phyloP scores from a whole-genome alignment of 1,140 invertebrate species.

The Goniozus legneri region DNA sequence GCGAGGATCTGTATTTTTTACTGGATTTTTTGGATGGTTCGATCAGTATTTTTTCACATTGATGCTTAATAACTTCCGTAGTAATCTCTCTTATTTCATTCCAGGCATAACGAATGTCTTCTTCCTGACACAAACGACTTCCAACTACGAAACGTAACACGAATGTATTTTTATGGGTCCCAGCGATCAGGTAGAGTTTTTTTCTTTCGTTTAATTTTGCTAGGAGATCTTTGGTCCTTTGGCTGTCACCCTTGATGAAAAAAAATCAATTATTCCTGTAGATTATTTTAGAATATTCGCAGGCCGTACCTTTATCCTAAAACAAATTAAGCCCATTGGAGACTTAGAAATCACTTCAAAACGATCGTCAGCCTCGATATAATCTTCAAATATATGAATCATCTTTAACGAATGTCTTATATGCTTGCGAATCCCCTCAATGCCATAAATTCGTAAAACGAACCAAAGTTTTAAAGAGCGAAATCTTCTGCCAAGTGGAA shows the following conservation, averaged over 20 bases:
- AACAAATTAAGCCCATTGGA: conserved; percentile 82
- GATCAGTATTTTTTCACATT: not conserved
- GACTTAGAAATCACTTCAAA: conserved; percentile 76
- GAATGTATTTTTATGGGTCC: conserved; percentile 63
- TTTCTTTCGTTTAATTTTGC: conserved; percentile 73
- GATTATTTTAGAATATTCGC: no score
- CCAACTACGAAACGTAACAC: conserved; percentile 84
- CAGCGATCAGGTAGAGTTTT: conserved; percentile 81
- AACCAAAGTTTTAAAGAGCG: conserved; percentile 94
- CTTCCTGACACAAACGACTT: conserved; percentile 63
- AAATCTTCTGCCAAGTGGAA: conserved; percentile 86
- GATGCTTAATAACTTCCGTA: conserved; percentile 38
- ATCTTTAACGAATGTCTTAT: conserved; percentile 74
- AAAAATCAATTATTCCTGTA: no score
- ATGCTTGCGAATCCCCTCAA: conserved; percentile 73
- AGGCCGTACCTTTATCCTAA: conserved; percentile 72
- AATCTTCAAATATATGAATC: conserved; percentile 72
- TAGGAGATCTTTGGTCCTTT: conserved; percentile 70
- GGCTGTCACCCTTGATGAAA: conserved; percentile 65
- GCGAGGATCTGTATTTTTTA: conserved; percentile 9
- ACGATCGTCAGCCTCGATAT: conserved; percentile 66
- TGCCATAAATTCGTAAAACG: conserved; percentile 79
- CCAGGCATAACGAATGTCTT: conserved; percentile 81
- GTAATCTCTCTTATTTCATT: conserved; percentile 67
- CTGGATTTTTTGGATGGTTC: not conserved